phyloP scores from a whole-genome alignment of 2,888 invertebrate species.

The Pseudococcus longispinus region DNA sequence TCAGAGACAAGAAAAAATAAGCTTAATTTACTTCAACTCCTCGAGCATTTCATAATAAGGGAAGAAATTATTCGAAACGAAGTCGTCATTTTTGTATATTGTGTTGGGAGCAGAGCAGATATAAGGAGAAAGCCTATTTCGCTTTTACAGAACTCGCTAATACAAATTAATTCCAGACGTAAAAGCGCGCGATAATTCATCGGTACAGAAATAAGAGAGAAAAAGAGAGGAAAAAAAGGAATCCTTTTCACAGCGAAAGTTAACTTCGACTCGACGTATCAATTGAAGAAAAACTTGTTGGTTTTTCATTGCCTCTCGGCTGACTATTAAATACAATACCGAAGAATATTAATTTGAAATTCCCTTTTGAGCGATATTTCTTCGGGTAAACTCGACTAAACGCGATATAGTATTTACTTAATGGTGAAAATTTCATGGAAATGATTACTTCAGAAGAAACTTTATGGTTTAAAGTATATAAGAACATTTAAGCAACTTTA shows the following conservation, averaged over 20 bases:
- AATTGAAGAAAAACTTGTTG: slow-evolving; percentile 23
- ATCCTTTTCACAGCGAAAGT: not conserved
- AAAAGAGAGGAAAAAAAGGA: not conserved
- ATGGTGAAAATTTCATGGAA: slow-evolving; percentile 28
- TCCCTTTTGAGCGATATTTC: slow-evolving; percentile 34
- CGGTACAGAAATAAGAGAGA: not conserved
- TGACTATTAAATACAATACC: slow-evolving; percentile 28
- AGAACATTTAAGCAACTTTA: slow-evolving; percentile 34
- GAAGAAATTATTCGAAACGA: slow-evolving; percentile 21
- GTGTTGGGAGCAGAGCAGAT: not conserved
- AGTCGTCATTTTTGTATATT: slow-evolving; percentile 24
- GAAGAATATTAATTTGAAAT: slow-evolving; percentile 31
- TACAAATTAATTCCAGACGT: slow-evolving; percentile 9
- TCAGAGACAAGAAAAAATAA: not conserved
- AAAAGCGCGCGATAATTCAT: slow-evolving; percentile 21
- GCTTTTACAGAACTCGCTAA: not conserved
- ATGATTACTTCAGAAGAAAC: slow-evolving; percentile 13
- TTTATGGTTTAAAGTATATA: slow-evolving; percentile 28
- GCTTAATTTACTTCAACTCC: not conserved
- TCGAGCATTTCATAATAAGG: slow-evolving; percentile 4
- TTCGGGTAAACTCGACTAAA: slow-evolving; percentile 29
- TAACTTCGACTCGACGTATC: slow-evolving; percentile 24
- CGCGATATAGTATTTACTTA: slow-evolving; percentile 34
- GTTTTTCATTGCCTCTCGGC: slow-evolving; percentile 24
- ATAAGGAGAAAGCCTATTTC: not conserved